phyloP scores from a whole-genome alignment of 1,140 invertebrate species.

The Scaptomyza graminum region DNA sequence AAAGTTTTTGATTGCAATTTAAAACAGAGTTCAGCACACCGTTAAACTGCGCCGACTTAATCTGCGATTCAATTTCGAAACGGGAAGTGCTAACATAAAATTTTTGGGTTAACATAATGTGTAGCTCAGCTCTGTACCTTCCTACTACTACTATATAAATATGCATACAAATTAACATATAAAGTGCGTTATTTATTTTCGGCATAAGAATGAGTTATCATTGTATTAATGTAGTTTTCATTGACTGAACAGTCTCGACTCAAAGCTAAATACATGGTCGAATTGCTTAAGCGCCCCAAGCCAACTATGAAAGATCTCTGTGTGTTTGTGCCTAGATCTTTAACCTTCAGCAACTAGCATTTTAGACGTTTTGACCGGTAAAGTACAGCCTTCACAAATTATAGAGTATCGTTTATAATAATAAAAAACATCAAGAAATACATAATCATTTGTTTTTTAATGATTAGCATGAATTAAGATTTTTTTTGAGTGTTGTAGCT shows the following conservation, averaged over 20 bases:
- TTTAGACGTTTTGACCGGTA: slow-evolving; percentile 49
- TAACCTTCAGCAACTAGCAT: slow-evolving; percentile 58
- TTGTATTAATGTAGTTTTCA: slow-evolving; percentile 1
- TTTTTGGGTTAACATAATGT: not conserved
- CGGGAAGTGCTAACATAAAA: not conserved
- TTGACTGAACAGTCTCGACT: not conserved
- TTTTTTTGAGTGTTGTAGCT: not conserved
- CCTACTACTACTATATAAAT: not conserved
- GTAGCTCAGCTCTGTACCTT: not conserved
- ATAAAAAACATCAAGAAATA: slow-evolving; percentile 27
- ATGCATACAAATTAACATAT: not conserved
- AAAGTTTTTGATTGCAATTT: too few species aligned
- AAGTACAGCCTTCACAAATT: slow-evolving; percentile 58
- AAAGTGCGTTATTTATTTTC: not conserved
- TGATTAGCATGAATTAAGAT: slow-evolving; percentile 17
- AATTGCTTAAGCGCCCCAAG: slow-evolving; percentile 1
- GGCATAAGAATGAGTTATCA: not conserved
- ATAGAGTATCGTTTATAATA: slow-evolving; percentile 15
- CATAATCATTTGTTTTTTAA: slow-evolving; percentile 10
- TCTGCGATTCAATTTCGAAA: not conserved
- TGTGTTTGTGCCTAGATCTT: slow-evolving; percentile 1
- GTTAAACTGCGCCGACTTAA: not conserved
- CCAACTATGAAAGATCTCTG: not conserved
- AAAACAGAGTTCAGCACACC: not conserved
- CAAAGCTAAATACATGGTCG: slow-evolving; percentile 15